Evolutionary conservation across 2,888 invertebrate species (phyloP).

Genomic region (Mantis religiosa): DNA sequence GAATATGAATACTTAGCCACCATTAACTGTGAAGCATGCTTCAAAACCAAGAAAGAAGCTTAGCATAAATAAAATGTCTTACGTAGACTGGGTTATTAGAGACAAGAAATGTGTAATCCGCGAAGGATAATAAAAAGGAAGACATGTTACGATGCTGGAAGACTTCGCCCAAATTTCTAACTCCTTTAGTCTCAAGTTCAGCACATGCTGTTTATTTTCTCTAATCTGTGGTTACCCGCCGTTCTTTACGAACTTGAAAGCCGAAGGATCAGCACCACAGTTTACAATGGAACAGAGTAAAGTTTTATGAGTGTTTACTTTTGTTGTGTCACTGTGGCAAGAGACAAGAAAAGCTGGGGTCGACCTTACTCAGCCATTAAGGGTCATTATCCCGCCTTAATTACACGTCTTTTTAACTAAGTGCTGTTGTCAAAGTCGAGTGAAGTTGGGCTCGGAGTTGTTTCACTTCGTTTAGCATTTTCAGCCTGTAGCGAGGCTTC

Average conservation of each 20-base stretch:
- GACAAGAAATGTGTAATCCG: too few relatives aligned
- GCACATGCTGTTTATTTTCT: too few relatives aligned
- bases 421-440: background rate
- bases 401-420: background rate
- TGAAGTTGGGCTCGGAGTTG: background rate
- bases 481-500: background rate
- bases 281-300: background rate
- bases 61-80: too few relatives aligned
- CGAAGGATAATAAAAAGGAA: too few relatives aligned
- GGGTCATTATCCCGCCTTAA: background rate
- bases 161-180: background rate
- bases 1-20: too few relatives aligned
- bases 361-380: background rate
- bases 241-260: background rate
- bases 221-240: background rate
- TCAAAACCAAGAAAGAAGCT: too few relatives aligned
- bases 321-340: background rate
- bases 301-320: background rate
- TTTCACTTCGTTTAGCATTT: background rate
- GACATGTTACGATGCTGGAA: too few relatives aligned
- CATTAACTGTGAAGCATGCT: too few relatives aligned
- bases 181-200: background rate
- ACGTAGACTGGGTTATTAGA: too few relatives aligned
- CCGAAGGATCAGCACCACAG: background rate
- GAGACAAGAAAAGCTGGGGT: background rate